Base-by-base conservation (phyloP, 2,888 invertebrate genomes). In the Lathronympha strigana region DNA sequence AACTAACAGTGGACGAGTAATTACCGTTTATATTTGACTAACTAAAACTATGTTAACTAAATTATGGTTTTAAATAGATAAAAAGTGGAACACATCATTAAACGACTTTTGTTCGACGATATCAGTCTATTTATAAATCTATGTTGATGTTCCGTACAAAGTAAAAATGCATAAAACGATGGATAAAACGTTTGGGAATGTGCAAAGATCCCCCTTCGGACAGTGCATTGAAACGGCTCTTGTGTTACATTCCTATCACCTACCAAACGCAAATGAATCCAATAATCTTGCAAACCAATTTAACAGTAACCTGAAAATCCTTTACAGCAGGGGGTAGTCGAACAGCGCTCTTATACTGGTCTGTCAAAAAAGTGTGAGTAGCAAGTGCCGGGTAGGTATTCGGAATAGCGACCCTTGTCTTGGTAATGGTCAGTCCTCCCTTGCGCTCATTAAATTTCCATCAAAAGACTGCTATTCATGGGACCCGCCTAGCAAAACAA, bases 361-460 rank as follows among this genome's bases (percentile, higher is more conserved):
- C 47, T 23, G 2, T 4, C 1, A 47, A 13, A n/a, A 47, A 23
- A 0, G 5, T n/a, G 13, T 11, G n/a, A 25, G 6, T 23, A n/a
- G 8, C 21, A 4, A 9, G 40, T 45, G 11, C 43, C 21, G 9
- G 40, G 21, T 13, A 47, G 6, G 21, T n/a, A 6, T 13, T 23
- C 6, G 1, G n/a, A 47, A 47, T 23, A 78, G 73, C 81, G 70
- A 72, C 80, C 78, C 84, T 87, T 85, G 84, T 85, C 74, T 77
- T 73, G 63, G 82, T 87, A 87, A 88, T 84, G 88, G 88, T 88
- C 88, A 88, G 85, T 83, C 81, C 76, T 81, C 80, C 78, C 80
- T 75, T 73, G 75, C 79, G 75, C 87, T 87, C 88, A 87, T 88
- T 87, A 88, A 86, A 86, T 86, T 86, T 87, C 80, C 84, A 88